Conservation (phyloP, 2,797 vertebrate species). For the Neopelma chrysocephalum region DNA sequence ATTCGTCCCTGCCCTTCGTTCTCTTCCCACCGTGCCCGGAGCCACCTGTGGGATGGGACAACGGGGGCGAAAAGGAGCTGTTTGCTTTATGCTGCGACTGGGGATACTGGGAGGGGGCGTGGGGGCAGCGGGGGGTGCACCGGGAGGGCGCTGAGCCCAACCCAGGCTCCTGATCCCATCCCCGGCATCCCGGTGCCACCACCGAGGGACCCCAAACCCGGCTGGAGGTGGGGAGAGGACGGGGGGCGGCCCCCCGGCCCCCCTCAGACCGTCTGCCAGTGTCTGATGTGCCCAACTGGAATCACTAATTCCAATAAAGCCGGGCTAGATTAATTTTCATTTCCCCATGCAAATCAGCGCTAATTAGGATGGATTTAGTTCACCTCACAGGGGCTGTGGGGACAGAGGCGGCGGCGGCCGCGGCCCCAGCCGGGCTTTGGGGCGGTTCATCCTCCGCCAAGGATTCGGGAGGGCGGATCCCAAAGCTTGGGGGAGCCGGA, state of each 20-base stretch:
- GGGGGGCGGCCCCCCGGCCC: background rate
- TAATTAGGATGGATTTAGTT: slow-evolving; percentile 75
- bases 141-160: rapidly evolving
- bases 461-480: background rate
- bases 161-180: background rate
- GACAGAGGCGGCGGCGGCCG: background rate
- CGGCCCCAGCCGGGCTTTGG: background rate
- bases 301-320: slow-evolving; percentile 38
- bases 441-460: background rate
- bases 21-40: background rate
- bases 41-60: background rate
- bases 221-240: background rate
- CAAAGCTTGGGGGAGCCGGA: background rate
- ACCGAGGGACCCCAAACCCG: background rate
- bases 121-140: background rate
- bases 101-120: background rate
- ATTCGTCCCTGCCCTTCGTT: rapidly evolving
- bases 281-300: background rate
- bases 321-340: slow-evolving; percentile 61
- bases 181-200: background rate
- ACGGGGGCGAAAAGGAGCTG: rapidly evolving
- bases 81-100: rapidly evolving
- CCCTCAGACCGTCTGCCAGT: background rate
- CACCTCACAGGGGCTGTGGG: slow-evolving; percentile 51
- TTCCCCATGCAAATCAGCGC: slow-evolving; percentile 66